Evolutionary conservation across 92 coral and sea anemone species (phyloP).

Genomic region (Anthopleura xanthogrammica): DNA sequence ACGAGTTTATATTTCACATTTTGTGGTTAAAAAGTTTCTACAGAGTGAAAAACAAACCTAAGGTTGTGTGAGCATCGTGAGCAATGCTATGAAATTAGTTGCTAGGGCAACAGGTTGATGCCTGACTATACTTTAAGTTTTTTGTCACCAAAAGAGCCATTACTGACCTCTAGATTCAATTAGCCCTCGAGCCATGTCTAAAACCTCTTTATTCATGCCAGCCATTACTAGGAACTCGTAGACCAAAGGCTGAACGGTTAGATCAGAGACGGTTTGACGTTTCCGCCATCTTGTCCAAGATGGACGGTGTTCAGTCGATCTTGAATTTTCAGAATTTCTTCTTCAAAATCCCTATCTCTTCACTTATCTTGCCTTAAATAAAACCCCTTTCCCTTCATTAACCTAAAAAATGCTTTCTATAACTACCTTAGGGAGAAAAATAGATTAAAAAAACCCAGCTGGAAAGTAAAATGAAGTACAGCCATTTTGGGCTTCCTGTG

Average conservation of each 20-base stretch:
- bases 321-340: not conserved
- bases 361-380: not conserved
- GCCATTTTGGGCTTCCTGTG: not conserved
- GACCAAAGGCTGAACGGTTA: no score
- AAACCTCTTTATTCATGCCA: conserved; percentile 39
- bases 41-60: no score
- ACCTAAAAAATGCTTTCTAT: not conserved
- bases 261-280: not conserved
- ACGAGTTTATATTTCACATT: no score
- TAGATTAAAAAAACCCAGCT: not conserved
- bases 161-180: conserved; percentile 56
- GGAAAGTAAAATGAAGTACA: not conserved
- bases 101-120: no score
- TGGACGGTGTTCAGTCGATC: not conserved
- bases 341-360: no score
- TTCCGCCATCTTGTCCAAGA: conserved; percentile 30
- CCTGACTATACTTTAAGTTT: no score
- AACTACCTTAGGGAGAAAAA: not conserved
- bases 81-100: no score
- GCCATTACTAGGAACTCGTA: not conserved
- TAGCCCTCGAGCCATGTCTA: conserved; percentile 61
- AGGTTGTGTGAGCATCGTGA: no score
- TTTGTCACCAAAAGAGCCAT: not conserved
- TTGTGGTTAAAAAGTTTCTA: no score
- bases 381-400: not conserved